Percentiles rank a stretch among this genome's conserved stretches.
Conservation (phyloP, 2,797 vertebrate genomes). For the Coregonus ussuriensis region DNA sequence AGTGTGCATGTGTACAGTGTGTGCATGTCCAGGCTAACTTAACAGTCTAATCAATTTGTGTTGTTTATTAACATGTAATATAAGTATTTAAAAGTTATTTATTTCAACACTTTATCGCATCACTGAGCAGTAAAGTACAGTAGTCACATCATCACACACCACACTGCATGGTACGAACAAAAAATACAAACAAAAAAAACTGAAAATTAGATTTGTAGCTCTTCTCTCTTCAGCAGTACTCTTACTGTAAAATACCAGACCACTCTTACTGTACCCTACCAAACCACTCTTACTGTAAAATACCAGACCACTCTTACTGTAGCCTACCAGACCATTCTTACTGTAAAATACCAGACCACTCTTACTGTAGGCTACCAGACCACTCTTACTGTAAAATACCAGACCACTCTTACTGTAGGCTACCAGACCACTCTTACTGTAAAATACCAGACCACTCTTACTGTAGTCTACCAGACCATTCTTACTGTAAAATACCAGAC, state of each 20-base stretch:
- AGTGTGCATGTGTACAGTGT: slow-evolving; percentile 14
- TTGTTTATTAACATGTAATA: slow-evolving; percentile 71
- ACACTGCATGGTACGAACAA: slow-evolving; percentile 66
- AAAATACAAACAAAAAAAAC: slow-evolving; percentile 15
- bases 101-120: slow-evolving; percentile 7
- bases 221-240: slow-evolving; percentile 25
- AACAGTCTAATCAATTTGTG: slow-evolving; percentile 75
- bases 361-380: no score
- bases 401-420: no score
- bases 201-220: slow-evolving; percentile 35
- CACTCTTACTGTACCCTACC: background rate
- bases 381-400: no score
- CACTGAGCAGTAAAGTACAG: slow-evolving; percentile 64
- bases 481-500: no score
- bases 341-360: no score
- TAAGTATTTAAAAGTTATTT: slow-evolving; percentile 57
- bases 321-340: background rate
- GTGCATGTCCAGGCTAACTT: slow-evolving; percentile 55
- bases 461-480: no score
- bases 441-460: no score
- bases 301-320: background rate
- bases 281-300: background rate
- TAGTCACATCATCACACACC: slow-evolving; percentile 52
- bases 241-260: no score
- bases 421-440: no score